Evolutionary conservation across 2,113 vertebrate species (phyloP).

Genomic region (Nothobranchius furzeri): DNA sequence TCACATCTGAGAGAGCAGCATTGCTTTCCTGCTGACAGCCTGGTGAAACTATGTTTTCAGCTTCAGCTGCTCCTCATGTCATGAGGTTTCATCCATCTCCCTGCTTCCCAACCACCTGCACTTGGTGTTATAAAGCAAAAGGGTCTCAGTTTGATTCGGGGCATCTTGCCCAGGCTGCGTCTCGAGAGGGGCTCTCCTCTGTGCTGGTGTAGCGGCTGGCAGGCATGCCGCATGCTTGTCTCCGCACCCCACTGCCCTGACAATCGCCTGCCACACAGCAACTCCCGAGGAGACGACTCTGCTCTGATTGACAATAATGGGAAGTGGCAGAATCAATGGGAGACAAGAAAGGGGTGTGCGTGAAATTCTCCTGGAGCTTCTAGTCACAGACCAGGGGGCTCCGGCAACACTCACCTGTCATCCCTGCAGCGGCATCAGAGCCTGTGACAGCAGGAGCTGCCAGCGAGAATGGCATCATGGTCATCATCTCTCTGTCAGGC

Average conservation of each 20-base stretch:
- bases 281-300: slow-evolving; percentile 56
- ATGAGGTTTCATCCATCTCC: slow-evolving; percentile 54
- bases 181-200: slow-evolving; percentile 33
- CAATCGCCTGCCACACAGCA: slow-evolving; percentile 51
- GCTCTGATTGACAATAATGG: slow-evolving; percentile 81
- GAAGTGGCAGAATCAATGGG: slow-evolving; percentile 81
- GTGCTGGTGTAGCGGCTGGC: slow-evolving; percentile 18
- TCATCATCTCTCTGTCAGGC: slow-evolving; percentile 57
- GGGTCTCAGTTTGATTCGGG: slow-evolving; percentile 56
- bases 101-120: slow-evolving; percentile 36
- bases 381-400: slow-evolving; percentile 70
- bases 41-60: slow-evolving; percentile 48
- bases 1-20: slow-evolving; percentile 58
- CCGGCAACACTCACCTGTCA: slow-evolving; percentile 75
- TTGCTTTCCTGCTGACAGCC: slow-evolving; percentile 51
- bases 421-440: slow-evolving; percentile 64
- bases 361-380: slow-evolving; percentile 71
- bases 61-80: slow-evolving; percentile 52
- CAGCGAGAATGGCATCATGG: slow-evolving; percentile 53
- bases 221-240: slow-evolving; percentile 37
- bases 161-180: slow-evolving; percentile 55
- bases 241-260: slow-evolving; percentile 58
- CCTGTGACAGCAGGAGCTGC: slow-evolving; percentile 57
- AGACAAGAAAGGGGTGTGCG: slow-evolving; percentile 69
- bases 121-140: slow-evolving; percentile 45